Base-by-base conservation (phyloP, 2,888 invertebrate species). In the Drosophila crucigera region DNA sequence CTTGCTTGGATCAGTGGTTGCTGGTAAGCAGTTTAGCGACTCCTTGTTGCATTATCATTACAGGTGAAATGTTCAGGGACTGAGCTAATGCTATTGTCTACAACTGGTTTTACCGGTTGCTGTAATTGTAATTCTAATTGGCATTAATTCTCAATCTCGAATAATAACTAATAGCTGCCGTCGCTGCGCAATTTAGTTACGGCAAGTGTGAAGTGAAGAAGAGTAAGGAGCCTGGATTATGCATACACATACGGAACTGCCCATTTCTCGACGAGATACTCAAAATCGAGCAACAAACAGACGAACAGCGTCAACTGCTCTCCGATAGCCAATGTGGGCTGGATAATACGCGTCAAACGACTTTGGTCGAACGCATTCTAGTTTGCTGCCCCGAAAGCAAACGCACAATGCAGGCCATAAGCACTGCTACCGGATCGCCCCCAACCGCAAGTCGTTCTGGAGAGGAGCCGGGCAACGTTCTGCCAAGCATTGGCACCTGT, bases 291-390 rank as follows among this genome's bases (percentile, higher is more conserved):
- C 47, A 66, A 11, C 43, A 83, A 25, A 78, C 78, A 6, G 63
- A 68, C 0, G 77, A 63, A 1, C 77, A 86, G 30, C 73, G 80
- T 0, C 35, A 76, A 11, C 69, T 85, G 54, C 75, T 91, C 10
- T 61, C 78, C 31, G 81, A 88, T 19, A 95, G 96, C 10, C 95
- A 96, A 77, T 97, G 97, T 84, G 96, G 97, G 0, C 95, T 95
- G 80, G 93, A 94, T 6, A 94, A 94, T 37, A 78, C 85, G 1
- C 68, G 70, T 19, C 80, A 68, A 53, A 77, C 56, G 28, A 73
- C 25, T 7, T 59, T 73, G 47, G 77, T 0, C 86, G 88, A 60
- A 84, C 81, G 94, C 10, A 96, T 96, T 2, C 94, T 94, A 92
- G 96, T 97, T 53, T 92, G 92, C 61, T 92, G 92, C 33, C 85